Percentiles rank a stretch among this genome's conserved stretches.
Conservation (phyloP, 2,888 invertebrate genomes). For the Eremobia ochroleuca region DNA sequence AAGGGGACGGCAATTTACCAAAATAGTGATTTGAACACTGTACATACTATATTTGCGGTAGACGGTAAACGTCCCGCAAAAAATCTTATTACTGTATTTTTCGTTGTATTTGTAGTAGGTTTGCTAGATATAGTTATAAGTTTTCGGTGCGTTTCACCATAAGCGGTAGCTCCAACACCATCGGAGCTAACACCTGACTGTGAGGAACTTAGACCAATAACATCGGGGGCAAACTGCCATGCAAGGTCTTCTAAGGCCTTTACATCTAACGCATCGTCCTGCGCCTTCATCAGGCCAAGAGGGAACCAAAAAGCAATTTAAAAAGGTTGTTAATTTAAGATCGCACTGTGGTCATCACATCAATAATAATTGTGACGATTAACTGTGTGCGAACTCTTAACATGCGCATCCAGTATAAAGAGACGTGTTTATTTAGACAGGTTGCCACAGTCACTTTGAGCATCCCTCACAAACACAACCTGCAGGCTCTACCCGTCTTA, state of each 20-base stretch:
- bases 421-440: conserved; percentile 1
- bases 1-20: conserved; percentile 71
- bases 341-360: background rate
- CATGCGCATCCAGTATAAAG: background rate
- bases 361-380: conserved; percentile 1
- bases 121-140: conserved; percentile 29
- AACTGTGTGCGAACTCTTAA: background rate
- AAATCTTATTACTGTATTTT: conserved; percentile 77
- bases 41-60: conserved; percentile 59
- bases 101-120: conserved; percentile 63
- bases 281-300: background rate
- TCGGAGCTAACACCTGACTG: conserved; percentile 4
- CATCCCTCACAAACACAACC: background rate
- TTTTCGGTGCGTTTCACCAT: conserved; percentile 44
- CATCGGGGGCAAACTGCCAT: background rate
- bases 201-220: background rate
- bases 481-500: background rate
- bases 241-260: background rate
- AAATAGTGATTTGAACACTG: conserved; percentile 53
- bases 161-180: conserved; percentile 13
- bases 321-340: background rate
- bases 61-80: conserved; percentile 69
- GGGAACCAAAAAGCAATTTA: background rate
- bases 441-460: background rate
- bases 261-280: background rate